Percentiles rank a stretch among this genome's conserved stretches.
phyloP scores from a whole-genome alignment of 2,888 invertebrate genomes.

The Agrilus mali region DNA sequence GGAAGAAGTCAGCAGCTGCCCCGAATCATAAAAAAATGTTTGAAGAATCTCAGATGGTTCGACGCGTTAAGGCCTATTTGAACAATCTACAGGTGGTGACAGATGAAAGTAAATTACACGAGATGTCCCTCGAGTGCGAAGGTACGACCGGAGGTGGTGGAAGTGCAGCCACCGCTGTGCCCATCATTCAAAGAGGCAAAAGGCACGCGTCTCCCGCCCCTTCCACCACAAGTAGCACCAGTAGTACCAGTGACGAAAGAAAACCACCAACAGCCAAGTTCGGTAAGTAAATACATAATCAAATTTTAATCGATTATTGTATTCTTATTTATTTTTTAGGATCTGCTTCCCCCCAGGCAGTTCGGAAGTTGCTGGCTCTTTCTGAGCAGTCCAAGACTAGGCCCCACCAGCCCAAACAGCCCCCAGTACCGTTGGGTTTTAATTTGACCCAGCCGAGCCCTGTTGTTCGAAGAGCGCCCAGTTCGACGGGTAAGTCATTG shows the following conservation, averaged over 20 bases:
- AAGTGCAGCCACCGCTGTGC: constrained; percentile 34
- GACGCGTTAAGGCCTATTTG: constrained; percentile 91
- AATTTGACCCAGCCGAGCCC: constrained; percentile 51
- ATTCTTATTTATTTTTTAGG: constrained; percentile 34
- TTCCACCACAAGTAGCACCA: constrained; percentile 83
- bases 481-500: constrained; percentile 28
- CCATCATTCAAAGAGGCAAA: constrained; percentile 40
- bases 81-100: constrained; percentile 83
- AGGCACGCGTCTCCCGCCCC: constrained; percentile 89
- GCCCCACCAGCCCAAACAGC: constrained; percentile 72
- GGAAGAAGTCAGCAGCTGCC: constrained; percentile 79
- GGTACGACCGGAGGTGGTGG: constrained; percentile 33
- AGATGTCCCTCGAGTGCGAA: constrained; percentile 84
- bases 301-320: neutral
- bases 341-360: constrained; percentile 93
- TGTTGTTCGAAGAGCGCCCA: constrained; percentile 40
- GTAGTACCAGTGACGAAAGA: constrained; percentile 68
- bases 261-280: constrained; percentile 51
- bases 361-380: constrained; percentile 85
- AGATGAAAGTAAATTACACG: constrained; percentile 82
- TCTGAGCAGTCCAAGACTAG: constrained; percentile 80
- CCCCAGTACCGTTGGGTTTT: constrained; percentile 39
- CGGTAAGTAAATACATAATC: constrained; percentile 30
- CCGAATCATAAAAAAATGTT: constrained; percentile 98
- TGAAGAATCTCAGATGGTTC: constrained; percentile 97